A percentile compares a stretch with the other conserved stretches of the same genome.
These are phyloP conservation scores for Stenoptilia bipunctidactyla DNA, from an alignment of 2,888 invertebrate genomes.

Conservation along the genomic window DNA sequence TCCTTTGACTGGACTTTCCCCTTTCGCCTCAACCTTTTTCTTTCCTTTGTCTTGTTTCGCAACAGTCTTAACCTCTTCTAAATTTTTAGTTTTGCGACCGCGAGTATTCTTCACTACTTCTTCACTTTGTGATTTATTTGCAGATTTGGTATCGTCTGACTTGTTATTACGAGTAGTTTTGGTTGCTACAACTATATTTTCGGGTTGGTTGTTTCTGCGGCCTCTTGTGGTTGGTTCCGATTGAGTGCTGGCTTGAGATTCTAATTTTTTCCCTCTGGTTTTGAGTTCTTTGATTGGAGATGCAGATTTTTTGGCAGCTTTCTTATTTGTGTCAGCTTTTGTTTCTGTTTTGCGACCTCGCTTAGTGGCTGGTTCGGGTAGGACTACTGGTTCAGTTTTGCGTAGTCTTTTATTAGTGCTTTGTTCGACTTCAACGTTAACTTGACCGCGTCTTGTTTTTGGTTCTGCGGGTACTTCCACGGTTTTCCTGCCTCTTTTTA, in stretches of 20 bases:
- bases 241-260: conserved; percentile 16
- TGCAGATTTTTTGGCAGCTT: conserved; percentile 7
- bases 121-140: conserved; percentile 10
- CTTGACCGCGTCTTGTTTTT: neutral
- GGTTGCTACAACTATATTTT: neutral
- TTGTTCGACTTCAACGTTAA: no score
- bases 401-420: no score
- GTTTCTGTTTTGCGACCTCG: neutral
- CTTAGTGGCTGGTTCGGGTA: neutral
- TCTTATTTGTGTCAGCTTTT: neutral
- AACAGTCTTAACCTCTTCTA: conserved; percentile 4
- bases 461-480: no score
- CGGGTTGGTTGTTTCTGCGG: conserved; percentile 12
- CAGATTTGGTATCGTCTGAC: conserved; percentile 21
- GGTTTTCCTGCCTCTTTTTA: conserved; percentile 9
- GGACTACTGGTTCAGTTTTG: no score
- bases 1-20: conserved; percentile 4
- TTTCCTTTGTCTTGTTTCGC: conserved; percentile 4
- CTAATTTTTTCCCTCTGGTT: conserved; percentile 19
- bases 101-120: conserved; percentile 9
- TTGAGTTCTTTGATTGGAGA: conserved; percentile 4
- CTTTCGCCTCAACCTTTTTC: conserved; percentile 10
- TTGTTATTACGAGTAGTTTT: conserved; percentile 11
- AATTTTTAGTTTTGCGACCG: conserved; percentile 15
- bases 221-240: conserved; percentile 13